A percentile compares a stretch with the other conserved stretches of the same genome.
These are phyloP conservation scores for Antennarius striatus DNA, from an alignment of 2,113 vertebrate species.

Conservation along the genomic window DNA sequence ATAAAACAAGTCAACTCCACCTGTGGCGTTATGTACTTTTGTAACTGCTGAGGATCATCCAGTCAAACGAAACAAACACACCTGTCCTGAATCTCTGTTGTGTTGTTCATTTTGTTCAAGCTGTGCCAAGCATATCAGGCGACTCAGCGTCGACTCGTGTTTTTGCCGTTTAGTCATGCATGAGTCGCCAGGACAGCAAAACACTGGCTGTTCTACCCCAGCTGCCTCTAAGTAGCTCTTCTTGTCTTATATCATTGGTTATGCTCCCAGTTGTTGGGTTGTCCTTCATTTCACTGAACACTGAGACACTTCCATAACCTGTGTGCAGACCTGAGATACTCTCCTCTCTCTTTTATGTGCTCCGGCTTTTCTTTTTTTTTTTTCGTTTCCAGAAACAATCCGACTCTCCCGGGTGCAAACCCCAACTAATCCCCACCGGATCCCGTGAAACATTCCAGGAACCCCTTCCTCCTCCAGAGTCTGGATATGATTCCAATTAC, in stretches of 20 bases:
- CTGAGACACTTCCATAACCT: background rate
- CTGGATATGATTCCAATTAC: constrained; percentile 68
- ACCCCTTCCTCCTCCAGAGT: constrained; percentile 45
- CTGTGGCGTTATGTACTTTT: constrained; percentile 18
- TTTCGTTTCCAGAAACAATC: constrained; percentile 11
- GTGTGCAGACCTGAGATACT: background rate
- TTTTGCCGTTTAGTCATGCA: constrained; percentile 28
- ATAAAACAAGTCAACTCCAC: background rate
- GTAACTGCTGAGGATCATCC: constrained; percentile 3
- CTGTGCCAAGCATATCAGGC: constrained; percentile 29
- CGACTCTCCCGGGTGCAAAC: constrained; percentile 16
- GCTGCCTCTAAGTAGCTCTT: too few relatives aligned
- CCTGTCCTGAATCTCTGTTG: constrained; percentile 28
- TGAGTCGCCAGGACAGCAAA: constrained; percentile 8
- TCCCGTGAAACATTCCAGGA: constrained; percentile 34
- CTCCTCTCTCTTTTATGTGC: constrained; percentile 6
- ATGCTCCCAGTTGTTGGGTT: background rate
- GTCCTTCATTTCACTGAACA: background rate
- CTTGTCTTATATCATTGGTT: too few relatives aligned
- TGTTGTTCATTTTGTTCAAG: constrained; percentile 13
- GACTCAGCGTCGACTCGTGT: constrained; percentile 22
- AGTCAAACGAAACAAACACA: constrained; percentile 15
- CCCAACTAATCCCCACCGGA: constrained; percentile 43
- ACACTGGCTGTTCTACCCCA: constrained; percentile 7
- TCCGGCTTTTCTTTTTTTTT: background rate